A percentile compares a stretch with the other conserved stretches of the same genome.
phyloP scores from a whole-genome alignment of 1,140 invertebrate species.

The Ostrea edulis region DNA sequence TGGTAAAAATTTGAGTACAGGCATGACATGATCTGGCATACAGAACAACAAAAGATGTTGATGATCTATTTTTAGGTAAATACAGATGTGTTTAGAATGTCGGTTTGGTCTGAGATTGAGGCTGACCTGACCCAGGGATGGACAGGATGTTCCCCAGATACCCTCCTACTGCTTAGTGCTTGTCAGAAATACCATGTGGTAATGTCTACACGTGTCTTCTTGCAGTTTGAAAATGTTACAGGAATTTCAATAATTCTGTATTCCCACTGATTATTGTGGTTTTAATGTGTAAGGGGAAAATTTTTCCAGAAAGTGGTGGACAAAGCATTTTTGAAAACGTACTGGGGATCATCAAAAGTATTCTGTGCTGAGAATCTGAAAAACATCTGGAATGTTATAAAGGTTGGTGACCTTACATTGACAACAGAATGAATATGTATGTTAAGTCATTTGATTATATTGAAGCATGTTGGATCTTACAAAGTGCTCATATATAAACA shows the following conservation, averaged over 20 bases:
- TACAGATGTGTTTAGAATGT: conserved; percentile 34
- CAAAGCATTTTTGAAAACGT: conserved; percentile 51
- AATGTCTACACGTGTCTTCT: background rate
- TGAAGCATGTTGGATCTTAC: no score
- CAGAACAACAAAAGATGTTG: no score
- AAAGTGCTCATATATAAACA: no score
- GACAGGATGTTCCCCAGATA: conserved; percentile 43
- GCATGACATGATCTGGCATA: no score
- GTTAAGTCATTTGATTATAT: no score
- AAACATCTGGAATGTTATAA: conserved; percentile 50
- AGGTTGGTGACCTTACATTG: conserved; percentile 28
- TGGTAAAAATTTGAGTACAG: no score
- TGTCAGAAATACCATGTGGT: conserved; percentile 47
- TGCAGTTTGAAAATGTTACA: no score
- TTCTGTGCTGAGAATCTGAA: conserved; percentile 46
- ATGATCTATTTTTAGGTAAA: conserved; percentile 33
- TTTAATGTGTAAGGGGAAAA: no score
- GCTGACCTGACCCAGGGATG: conserved; percentile 23
- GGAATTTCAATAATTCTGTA: no score
- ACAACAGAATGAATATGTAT: no score
- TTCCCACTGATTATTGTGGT: no score
- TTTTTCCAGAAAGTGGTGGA: conserved; percentile 47
- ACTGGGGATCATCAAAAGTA: conserved; percentile 47
- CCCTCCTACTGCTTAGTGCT: conserved; percentile 30
- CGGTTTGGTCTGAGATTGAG: conserved; percentile 48